A percentile compares a stretch with the other conserved stretches of the same genome.
Evolutionary conservation across 2,113 vertebrate species (phyloP).

Genomic region (Clupea harengus): DNA sequence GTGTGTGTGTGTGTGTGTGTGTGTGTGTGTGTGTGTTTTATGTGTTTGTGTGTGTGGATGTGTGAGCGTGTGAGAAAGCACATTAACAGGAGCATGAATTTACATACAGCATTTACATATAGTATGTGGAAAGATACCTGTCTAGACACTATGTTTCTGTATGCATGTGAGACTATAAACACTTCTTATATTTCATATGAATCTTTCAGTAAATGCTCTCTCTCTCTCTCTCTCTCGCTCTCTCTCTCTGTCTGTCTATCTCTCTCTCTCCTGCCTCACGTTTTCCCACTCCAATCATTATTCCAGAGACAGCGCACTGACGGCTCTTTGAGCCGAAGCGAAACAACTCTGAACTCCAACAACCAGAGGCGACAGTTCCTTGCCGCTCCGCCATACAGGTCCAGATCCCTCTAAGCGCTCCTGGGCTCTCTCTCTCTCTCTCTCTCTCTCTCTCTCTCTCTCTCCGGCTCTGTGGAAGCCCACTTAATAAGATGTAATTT

Average conservation of each 20-base stretch:
- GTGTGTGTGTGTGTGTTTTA: not conserved
- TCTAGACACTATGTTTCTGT: not conserved
- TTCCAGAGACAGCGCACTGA: conserved; percentile 32
- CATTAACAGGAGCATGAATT: not conserved
- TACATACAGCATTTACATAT: not conserved
- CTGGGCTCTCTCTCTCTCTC: not conserved
- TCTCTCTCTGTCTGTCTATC: not conserved
- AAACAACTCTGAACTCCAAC: not conserved
- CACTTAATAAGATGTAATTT: conserved; percentile 68
- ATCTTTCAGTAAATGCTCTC: not conserved
- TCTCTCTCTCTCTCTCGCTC: not conserved
- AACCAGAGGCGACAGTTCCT: not conserved
- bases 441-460: not conserved
- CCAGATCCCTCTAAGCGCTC: not conserved
- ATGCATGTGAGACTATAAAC: not conserved
- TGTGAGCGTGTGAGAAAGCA: not conserved
- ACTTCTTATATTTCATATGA: too few species aligned
- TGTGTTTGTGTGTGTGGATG: not conserved
- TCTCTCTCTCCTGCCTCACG: not conserved
- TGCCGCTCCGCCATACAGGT: not conserved
- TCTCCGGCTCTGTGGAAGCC: conserved; percentile 24
- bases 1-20: conserved; percentile 8
- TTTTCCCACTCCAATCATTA: conserved; percentile 43
- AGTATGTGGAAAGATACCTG: not conserved
- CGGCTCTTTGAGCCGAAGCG: not conserved